phyloP scores from a whole-genome alignment of 2,797 vertebrate species.

The Calcarius lapponicus region DNA sequence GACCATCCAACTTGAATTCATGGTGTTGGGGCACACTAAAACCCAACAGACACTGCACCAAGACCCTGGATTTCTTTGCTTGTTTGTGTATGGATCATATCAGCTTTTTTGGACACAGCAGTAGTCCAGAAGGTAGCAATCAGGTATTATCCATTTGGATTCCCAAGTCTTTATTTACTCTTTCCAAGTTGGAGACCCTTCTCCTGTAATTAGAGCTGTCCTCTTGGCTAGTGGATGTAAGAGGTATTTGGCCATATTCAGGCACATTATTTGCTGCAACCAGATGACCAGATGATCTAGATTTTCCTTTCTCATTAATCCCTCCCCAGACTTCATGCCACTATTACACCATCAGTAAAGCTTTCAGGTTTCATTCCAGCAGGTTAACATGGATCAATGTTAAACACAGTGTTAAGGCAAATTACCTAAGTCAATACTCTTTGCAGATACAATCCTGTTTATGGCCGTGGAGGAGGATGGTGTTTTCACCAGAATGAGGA shows the following conservation, averaged over 20 bases:
- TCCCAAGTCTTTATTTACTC: background rate
- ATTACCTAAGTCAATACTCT: background rate
- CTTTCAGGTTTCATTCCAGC: background rate
- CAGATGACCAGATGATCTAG: slow-evolving; percentile 31
- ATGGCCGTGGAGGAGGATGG: background rate
- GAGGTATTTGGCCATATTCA: slow-evolving; percentile 17
- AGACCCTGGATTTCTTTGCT: background rate
- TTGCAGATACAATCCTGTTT: background rate
- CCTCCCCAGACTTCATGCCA: slow-evolving; percentile 1
- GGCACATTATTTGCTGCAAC: background rate
- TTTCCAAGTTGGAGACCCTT: slow-evolving; percentile 23
- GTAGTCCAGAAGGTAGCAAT: slow-evolving; percentile 44
- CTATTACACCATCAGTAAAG: slow-evolving; percentile 4
- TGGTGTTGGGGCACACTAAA: background rate
- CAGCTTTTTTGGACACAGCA: slow-evolving; percentile 2
- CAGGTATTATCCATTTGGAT: slow-evolving; percentile 11
- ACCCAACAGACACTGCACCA: background rate
- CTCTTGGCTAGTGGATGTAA: background rate
- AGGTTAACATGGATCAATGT: background rate
- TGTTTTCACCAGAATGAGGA: background rate
- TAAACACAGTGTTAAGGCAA: background rate
- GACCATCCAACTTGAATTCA: background rate
- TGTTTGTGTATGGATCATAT: background rate
- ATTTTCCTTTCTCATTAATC: slow-evolving; percentile 55
- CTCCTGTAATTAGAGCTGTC: slow-evolving; percentile 39